A percentile compares a stretch with the other conserved stretches of the same genome.
Evolutionary conservation across 2,888 invertebrate genomes (phyloP).

Genomic region (Heliconius charithonia): DNA sequence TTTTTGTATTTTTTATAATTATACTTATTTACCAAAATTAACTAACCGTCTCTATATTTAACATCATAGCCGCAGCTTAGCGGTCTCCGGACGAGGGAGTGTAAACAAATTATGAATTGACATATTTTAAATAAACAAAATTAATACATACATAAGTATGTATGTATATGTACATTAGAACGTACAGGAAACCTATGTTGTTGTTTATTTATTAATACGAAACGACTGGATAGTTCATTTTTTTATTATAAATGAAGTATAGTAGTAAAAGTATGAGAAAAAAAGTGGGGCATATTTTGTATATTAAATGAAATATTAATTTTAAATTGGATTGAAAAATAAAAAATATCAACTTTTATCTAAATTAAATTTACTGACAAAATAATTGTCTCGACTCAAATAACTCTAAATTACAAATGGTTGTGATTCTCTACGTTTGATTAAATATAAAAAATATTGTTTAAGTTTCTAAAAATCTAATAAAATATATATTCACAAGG

Average conservation of each 20-base stretch:
- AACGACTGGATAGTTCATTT: background rate
- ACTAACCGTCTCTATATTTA: constrained; percentile 3
- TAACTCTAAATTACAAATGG: no score
- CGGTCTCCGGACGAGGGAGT: constrained; percentile 40
- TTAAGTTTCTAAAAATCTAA: background rate
- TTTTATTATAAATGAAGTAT: background rate
- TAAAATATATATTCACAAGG: background rate
- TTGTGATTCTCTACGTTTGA: no score
- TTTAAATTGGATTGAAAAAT: background rate
- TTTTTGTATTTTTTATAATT: background rate
- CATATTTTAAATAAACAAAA: constrained; percentile 45
- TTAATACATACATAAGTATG: constrained; percentile 21
- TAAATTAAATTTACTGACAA: background rate
- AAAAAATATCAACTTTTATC: no score
- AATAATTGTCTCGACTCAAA: background rate
- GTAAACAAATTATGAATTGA: constrained; percentile 45
- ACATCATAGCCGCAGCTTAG: constrained; percentile 21
- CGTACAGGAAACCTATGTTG: constrained; percentile 39
- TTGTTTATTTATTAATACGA: constrained; percentile 30
- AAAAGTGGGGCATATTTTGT: background rate
- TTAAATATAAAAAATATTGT: background rate
- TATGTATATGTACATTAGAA: constrained; percentile 26
- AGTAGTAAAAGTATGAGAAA: background rate
- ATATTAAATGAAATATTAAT: no score
- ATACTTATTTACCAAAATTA: background rate